These are phyloP conservation scores for Oreocharis arfaki DNA, from an alignment of 2,113 vertebrate genomes.

Conservation along the genomic window DNA sequence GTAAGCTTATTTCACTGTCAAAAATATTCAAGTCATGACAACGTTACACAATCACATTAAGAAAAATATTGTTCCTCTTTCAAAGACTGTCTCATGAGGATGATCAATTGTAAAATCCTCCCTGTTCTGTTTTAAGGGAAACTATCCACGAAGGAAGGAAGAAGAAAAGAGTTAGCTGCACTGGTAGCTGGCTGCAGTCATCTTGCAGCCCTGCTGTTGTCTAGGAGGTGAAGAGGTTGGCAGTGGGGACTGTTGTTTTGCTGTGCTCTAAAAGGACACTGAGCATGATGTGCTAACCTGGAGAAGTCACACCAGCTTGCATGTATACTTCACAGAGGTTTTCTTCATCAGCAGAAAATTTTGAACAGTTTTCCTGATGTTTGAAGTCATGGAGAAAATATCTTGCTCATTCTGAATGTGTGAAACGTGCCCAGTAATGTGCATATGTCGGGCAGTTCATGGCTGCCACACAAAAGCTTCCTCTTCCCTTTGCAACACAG, in stretches of 20 bases:
- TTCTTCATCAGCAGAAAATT: not conserved
- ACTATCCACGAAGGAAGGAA: not conserved
- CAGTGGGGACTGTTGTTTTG: not conserved
- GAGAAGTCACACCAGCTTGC: not conserved
- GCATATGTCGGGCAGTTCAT: not conserved
- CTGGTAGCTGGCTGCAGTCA: not conserved
- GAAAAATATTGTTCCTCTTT: conserved; percentile 11
- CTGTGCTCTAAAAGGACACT: not conserved
- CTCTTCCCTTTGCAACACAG: not conserved
- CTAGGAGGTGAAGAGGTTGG: not conserved
- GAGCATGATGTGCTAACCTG: not conserved
- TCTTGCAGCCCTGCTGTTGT: not conserved
- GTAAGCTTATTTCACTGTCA: not conserved
- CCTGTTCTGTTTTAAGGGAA: not conserved
- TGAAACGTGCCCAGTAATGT: not conserved
- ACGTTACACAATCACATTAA: not conserved
- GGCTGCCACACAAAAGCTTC: not conserved
- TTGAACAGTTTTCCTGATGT: not conserved
- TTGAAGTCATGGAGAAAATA: not conserved
- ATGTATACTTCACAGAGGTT: not conserved
- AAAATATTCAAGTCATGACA: not conserved
- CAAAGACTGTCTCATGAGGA: not conserved
- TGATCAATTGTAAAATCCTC: not conserved
- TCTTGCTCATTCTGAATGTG: not conserved
- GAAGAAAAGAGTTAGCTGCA: not conserved